Evolutionary conservation across 35 echinoderm and acorn worm genomes (phyloP).

Genomic region (Amphiura filiformis): DNA sequence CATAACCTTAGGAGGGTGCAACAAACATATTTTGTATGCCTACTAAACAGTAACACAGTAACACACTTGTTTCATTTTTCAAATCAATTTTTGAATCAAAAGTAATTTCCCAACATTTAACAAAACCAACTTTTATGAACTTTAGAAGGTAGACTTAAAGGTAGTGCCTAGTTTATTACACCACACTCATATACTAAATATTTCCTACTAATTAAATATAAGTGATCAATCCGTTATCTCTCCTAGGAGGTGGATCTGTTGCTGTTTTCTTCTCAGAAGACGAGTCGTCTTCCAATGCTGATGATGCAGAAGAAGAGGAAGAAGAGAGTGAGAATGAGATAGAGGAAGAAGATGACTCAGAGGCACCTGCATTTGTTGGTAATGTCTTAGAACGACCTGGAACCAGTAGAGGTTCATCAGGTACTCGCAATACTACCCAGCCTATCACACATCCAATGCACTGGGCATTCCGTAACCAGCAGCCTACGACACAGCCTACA

Average conservation of each 20-base stretch:
- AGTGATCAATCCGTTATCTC: too few species aligned
- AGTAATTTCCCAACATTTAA: too few species aligned
- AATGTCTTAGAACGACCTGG: slow-evolving; percentile 57
- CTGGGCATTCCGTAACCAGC: slow-evolving; percentile 84
- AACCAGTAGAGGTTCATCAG: slow-evolving; percentile 4
- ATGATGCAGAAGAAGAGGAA: slow-evolving; percentile 76
- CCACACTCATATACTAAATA: too few species aligned
- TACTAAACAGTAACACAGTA: too few species aligned
- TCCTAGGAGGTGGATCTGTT: slow-evolving; percentile 65
- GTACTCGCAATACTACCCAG: slow-evolving; percentile 25
- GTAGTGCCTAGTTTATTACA: too few species aligned
- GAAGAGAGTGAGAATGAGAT: slow-evolving; percentile 91
- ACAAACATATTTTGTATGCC: too few species aligned
- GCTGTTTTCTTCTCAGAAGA: slow-evolving; percentile 93
- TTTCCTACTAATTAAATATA: too few species aligned
- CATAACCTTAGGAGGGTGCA: too few species aligned
- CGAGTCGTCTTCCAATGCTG: slow-evolving; percentile 85
- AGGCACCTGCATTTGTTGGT: slow-evolving; percentile 63
- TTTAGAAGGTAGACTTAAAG: too few species aligned
- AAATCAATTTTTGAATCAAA: too few species aligned
- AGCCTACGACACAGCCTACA: neutral
- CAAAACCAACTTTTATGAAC: too few species aligned
- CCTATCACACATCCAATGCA: slow-evolving; percentile 73
- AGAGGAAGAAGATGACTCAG: slow-evolving; percentile 81
- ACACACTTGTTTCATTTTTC: too few species aligned